A percentile compares a stretch with the other conserved stretches of the same genome.
Evolutionary conservation across 2,888 invertebrate species (phyloP).

Genomic region (Lordiphosa andalusiaca): DNA sequence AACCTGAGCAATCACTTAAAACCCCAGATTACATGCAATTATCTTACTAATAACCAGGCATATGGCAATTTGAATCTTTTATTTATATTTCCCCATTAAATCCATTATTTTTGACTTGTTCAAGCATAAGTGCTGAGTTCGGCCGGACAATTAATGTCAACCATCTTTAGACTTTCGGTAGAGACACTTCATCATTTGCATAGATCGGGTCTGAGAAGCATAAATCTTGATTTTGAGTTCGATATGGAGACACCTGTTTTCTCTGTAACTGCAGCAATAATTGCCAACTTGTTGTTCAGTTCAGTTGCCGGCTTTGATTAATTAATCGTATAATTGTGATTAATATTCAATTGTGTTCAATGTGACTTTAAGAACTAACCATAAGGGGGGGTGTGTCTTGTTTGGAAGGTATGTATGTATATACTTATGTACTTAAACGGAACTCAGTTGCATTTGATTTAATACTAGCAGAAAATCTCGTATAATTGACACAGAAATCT

Average conservation of each 20-base stretch:
- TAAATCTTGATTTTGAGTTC: slow-evolving; percentile 17
- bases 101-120: neutral
- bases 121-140: slow-evolving; percentile 13
- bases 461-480: too few relatives aligned
- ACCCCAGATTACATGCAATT: slow-evolving; percentile 19
- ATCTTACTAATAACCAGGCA: slow-evolving; percentile 1
- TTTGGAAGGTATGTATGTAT: too few relatives aligned
- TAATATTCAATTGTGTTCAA: slow-evolving; percentile 16
- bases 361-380: neutral
- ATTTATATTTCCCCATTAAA: neutral
- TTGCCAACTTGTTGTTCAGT: slow-evolving; percentile 29
- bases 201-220: slow-evolving; percentile 19
- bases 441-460: too few relatives aligned
- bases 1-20: slow-evolving; percentile 6
- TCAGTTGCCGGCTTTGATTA: slow-evolving; percentile 7
- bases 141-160: neutral
- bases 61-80: neutral
- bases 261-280: neutral
- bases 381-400: too few relatives aligned
- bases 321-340: slow-evolving; percentile 13
- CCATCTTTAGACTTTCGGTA: slow-evolving; percentile 12
- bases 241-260: slow-evolving; percentile 20
- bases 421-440: too few relatives aligned
- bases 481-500: too few relatives aligned
- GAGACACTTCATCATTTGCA: slow-evolving; percentile 24